These are phyloP conservation scores for Tipula vernalis DNA, from an alignment of 2,888 invertebrate species.

Conservation along the genomic window DNA sequence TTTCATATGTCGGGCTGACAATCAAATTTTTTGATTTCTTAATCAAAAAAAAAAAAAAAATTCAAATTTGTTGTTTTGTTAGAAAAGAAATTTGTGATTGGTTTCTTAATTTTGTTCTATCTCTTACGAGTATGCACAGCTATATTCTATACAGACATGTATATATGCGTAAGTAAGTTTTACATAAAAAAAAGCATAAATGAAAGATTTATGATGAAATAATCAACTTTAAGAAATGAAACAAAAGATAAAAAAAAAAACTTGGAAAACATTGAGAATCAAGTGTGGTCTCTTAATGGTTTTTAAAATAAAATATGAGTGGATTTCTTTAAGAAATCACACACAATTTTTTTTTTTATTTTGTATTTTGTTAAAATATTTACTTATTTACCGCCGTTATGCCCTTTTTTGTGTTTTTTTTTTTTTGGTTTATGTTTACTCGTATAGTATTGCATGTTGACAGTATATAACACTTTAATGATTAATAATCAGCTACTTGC, in stretches of 20 bases:
- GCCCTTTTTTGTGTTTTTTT: not conserved
- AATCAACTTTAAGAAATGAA: not conserved
- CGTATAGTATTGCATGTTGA: not conserved
- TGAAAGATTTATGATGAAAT: not conserved
- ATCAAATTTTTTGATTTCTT: not conserved
- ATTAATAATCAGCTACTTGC: constrained; percentile 1
- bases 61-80: not conserved
- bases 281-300: constrained; percentile 4
- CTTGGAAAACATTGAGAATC: not conserved
- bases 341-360: not conserved
- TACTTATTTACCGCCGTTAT: not conserved
- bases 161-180: not conserved
- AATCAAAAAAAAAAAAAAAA: not conserved
- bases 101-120: not conserved
- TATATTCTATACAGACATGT: not conserved
- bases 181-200: not conserved
- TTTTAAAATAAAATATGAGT: not conserved
- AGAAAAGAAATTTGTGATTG: not conserved
- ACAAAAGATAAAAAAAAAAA: not conserved
- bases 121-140: not conserved
- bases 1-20: not conserved
- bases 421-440: not conserved
- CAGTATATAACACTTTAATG: not conserved
- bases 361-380: not conserved
- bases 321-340: not conserved